Evolutionary conservation across 2,888 invertebrate genomes (phyloP), one percentile per base, ranked within the genome.

Genomic region (Polietes domitor): DNA sequence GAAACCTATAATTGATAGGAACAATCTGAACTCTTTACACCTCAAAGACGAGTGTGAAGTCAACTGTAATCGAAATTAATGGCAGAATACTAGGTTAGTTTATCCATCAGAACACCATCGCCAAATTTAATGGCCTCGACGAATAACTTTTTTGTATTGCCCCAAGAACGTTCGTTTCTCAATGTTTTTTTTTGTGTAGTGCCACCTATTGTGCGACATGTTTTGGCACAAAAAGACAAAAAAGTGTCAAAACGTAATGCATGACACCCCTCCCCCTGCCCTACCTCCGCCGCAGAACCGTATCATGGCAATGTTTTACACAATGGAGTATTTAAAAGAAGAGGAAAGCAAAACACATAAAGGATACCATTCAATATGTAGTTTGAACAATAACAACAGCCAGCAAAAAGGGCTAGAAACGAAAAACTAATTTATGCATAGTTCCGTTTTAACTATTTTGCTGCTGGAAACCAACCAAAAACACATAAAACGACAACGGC

Each of bases 391-490:
- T 75, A 41, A 17, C 28, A 82, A 43, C 28, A 12, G 3, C 15
- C 26, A 61, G 55, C 77, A 15, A 17, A 32, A 32, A 47, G 28
- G n/a, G 19, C 9, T 15, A 50, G 21, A 74, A 61, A 73, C 65
- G 50, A 73, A 61, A 76, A 84, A 84, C 71, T 81, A 84, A 84
- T 84, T 84, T 84, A 84, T 84, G 84, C 81, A 84, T 76, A 81
- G 68, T 84, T 84, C 84, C 84, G 84, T 81, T 84, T 63, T 76
- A 81, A 76, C 76, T 78, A 72, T 73, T 81, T 71, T 65, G 71
- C 63, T 84, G 84, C 63, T 84, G 84, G 84, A 84, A 78, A 83
- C 74, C 77, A 80, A 78, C 70, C 41, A 71, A 50, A 53, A 37
- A 61, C 17, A 73, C 5, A 37, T 24, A 70, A 68, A 55, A 58